Evolutionary conservation across 2,888 invertebrate species (phyloP), one percentile per base, ranked within the genome.

Genomic region (Melinopterus prodromus): DNA sequence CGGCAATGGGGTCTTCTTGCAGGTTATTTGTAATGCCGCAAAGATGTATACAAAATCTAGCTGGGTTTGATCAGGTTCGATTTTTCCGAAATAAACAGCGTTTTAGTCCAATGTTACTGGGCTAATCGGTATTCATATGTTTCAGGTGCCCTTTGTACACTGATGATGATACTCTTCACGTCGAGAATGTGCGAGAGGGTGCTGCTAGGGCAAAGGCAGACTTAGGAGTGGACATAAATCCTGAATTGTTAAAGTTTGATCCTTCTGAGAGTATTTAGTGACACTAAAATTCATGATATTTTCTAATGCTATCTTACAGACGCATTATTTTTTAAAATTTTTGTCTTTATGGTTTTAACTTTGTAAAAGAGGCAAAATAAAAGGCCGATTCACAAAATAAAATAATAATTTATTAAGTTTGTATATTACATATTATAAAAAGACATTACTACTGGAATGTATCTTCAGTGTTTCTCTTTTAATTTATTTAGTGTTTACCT

Each of bases 61-160:
- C 26, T 26, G 26, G 26, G 26, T 26, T 26, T 26, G 26, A 2
- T 26, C n/a, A n/a, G n/a, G n/a, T n/a, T n/a, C n/a, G n/a, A n/a
- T 26, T 26, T 26, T 26, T 26, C 26, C 26, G 26, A 26, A 26
- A 26, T 26, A 3, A 26, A 26, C 3, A 26, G 26, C 26, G 3
- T 26, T 26, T 26, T 26, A 2, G 26, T 26, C 26, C 3, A 26
- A 26, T 26, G 26, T 2, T 26, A 26, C 26, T 26, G 3, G 26
- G 26, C 3, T 26, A 26, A 2, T 26, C 26, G 26, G 26, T 26
- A 3, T 26, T 26, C 12, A 26, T 53, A 35, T 80, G 77, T 85
- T 84, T 81, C 78, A 88, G 87, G 7, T 89, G 89, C 80, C 84
- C 86, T 6, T 83, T 88, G 36, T 84, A 84, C 75, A 87, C 87